Percentiles rank a stretch among this genome's conserved stretches.
Evolutionary conservation across 2,888 invertebrate genomes (phyloP).

Genomic region (Noctua fimbriata): DNA sequence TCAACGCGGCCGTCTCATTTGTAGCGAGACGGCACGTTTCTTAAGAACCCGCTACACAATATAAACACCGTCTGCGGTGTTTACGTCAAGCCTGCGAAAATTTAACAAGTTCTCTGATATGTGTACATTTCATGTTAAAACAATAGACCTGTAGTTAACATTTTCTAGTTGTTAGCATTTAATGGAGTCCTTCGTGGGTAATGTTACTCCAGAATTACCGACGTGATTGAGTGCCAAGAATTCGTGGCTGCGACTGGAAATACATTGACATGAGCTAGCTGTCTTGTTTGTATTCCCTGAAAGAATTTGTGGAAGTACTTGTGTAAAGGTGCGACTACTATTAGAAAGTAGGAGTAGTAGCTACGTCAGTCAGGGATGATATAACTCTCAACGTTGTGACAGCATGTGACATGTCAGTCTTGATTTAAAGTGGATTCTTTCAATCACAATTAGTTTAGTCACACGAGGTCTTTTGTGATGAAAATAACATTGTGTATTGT

Average conservation of each 20-base stretch:
- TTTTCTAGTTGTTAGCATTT: constrained; percentile 52
- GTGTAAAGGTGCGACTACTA: constrained; percentile 41
- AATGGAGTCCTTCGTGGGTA: constrained; percentile 58
- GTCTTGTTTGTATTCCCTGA: constrained; percentile 48
- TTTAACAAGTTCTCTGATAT: constrained; percentile 73
- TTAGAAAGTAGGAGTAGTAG: constrained; percentile 38
- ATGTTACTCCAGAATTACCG: constrained; percentile 62
- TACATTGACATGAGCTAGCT: constrained; percentile 56
- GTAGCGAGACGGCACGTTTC: constrained; percentile 81
- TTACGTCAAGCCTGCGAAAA: constrained; percentile 78
- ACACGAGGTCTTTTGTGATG: constrained; percentile 9
- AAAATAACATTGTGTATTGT: constrained; percentile 14
- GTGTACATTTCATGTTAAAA: constrained; percentile 55
- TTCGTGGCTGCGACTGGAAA: constrained; percentile 55
- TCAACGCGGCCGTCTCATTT: constrained; percentile 87
- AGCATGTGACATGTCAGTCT: constrained; percentile 27
- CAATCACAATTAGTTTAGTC: constrained; percentile 25
- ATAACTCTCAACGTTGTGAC: constrained; percentile 36
- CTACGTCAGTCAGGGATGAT: constrained; percentile 18
- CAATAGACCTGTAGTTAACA: constrained; percentile 55
- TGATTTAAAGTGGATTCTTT: constrained; percentile 36
- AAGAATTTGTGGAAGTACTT: constrained; percentile 54
- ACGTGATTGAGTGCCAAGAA: constrained; percentile 64
- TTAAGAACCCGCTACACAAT: constrained; percentile 81
- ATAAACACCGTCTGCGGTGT: constrained; percentile 83